Percentiles rank a stretch among this genome's conserved stretches.
Evolutionary conservation across 92 coral and sea anemone species (phyloP).

Genomic region (Isaurus tuberculatus): DNA sequence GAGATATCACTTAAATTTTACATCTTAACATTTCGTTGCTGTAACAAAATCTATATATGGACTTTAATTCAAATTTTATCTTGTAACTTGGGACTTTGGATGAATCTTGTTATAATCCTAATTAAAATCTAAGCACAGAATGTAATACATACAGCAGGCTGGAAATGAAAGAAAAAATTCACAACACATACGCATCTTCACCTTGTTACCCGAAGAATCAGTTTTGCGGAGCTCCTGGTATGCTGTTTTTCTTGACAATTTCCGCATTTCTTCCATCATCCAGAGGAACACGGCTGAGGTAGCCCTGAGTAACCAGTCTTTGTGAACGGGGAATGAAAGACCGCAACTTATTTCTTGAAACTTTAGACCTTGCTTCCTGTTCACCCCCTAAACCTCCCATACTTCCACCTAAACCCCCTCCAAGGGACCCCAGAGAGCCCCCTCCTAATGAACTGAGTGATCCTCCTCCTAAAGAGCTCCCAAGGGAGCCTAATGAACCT

Average conservation of each 20-base stretch:
- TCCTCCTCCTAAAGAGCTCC: conserved; percentile 70
- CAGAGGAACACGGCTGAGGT: conserved; percentile 66
- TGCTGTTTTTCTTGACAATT: conserved; percentile 78
- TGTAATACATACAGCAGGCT: neutral
- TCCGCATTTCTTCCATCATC: conserved; percentile 75
- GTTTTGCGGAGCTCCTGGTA: conserved; percentile 55
- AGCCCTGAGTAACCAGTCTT: conserved; percentile 61
- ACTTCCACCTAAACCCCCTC: conserved; percentile 50
- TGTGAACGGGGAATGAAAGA: conserved; percentile 70
- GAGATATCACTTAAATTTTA: no score
- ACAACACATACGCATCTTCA: neutral
- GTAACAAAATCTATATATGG: no score
- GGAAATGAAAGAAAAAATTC: neutral
- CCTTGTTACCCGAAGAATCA: neutral
- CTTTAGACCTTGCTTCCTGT: conserved; percentile 57
- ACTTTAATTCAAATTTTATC: no score
- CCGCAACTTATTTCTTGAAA: conserved; percentile 57
- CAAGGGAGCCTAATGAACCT: conserved; percentile 59
- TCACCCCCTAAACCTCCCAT: conserved; percentile 58
- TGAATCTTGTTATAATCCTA: no score
- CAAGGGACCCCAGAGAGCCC: conserved; percentile 45
- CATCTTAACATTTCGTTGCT: no score
- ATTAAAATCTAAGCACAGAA: neutral
- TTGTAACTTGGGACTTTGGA: no score
- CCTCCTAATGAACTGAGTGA: conserved; percentile 42